Conservation (phyloP, 2,797 vertebrate genomes). For the Myripristis murdjan region DNA sequence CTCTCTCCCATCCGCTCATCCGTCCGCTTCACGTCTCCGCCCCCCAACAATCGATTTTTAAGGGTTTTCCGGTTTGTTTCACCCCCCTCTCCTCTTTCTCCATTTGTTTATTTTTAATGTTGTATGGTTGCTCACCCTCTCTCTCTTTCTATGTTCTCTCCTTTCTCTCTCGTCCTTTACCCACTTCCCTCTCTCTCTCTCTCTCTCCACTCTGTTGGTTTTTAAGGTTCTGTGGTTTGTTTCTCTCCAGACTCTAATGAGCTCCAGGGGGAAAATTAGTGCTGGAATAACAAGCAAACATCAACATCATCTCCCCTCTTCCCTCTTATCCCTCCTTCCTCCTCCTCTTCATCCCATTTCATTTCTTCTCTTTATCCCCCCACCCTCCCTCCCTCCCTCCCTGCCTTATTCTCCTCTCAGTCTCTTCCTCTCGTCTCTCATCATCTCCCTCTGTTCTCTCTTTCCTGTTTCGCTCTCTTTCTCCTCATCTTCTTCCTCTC, state of each 20-base stretch:
- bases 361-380: conserved; percentile 26
- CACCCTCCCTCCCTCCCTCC: conserved; percentile 18
- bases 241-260: conserved; percentile 87
- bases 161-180: background rate
- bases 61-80: background rate
- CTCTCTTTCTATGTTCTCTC: conserved; percentile 13
- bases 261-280: conserved; percentile 84
- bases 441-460: too few relatives aligned
- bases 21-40: background rate
- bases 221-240: conserved; percentile 78
- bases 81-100: background rate
- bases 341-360: conserved; percentile 30
- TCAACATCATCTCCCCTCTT: conserved; percentile 61
- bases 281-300: conserved; percentile 84
- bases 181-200: conserved; percentile 11
- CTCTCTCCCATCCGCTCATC: conserved; percentile 21
- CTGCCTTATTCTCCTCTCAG: conserved; percentile 24
- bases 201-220: conserved; percentile 73
- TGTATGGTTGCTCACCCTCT: background rate
- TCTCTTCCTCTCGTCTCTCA: too few relatives aligned
- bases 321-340: conserved; percentile 18
- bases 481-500: too few relatives aligned
- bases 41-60: background rate
- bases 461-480: too few relatives aligned
- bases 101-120: conserved; percentile 14